Base-by-base conservation (phyloP, 2,888 invertebrate species). In the Catocala fraxini region DNA sequence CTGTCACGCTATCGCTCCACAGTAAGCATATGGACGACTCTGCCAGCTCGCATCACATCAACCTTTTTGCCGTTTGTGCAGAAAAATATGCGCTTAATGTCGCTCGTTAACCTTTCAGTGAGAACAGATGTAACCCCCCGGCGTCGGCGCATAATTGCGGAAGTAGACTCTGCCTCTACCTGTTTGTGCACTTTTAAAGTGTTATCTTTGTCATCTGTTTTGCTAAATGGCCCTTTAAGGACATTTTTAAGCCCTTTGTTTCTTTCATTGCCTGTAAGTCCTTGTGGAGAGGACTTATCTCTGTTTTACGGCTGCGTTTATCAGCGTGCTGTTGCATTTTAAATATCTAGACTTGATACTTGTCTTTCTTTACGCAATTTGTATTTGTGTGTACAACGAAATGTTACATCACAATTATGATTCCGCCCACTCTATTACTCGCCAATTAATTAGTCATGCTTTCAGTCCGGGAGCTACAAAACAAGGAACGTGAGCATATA, bases 101-200 rank as follows among this genome's bases (percentile, higher is more conserved):
- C 77, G 75, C 88, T 87, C 85, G 89, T 92, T 92, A 89, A 91
- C 89, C 90, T 91, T 90, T 89, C 65, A 82, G 82, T 77, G 79
- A 75, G 83, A 84, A 83, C 84, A 85, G 84, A 87, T 88, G 85
- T 83, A 83, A 76, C 79, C 80, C 82, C 78, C 76, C 78, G 86
- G 82, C 85, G 83, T 80, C 83, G 64, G 75, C 85, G 60, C 54
- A 77, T 76, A 88, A 91, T 91, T 90, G 90, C 89, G 92, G 92
- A 92, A 93, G 88, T 71, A 56, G 59, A 58, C 61, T 68, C 54
- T 64, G 55, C 61, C 51, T 70, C 63, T 68, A 67, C 76, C 74
- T 76, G 74, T 69, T 62, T 71, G 62, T 66, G 67, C 51, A 69
- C 67, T 63, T 77, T 79, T 68, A 73, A 70, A 75, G 58, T 70